Conservation (phyloP, 2,113 vertebrate species). For the Edolisoma coerulescens region DNA sequence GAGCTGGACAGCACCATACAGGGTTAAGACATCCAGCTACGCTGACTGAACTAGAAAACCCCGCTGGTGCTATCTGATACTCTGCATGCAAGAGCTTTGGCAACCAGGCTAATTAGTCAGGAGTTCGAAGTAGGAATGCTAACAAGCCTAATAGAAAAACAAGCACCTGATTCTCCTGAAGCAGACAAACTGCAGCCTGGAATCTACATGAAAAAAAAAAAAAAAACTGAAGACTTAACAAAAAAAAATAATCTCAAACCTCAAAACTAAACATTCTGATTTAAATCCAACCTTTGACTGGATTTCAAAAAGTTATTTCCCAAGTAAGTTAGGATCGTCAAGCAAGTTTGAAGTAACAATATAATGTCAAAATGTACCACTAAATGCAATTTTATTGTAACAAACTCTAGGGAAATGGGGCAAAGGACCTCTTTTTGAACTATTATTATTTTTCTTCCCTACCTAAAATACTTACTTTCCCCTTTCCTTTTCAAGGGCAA, state of each 20-base stretch:
- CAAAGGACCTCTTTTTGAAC: neutral
- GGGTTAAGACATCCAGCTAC: constrained; percentile 14
- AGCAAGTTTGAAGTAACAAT: neutral
- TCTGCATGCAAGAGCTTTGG: constrained; percentile 2
- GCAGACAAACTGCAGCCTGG: neutral
- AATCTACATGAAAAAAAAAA: neutral
- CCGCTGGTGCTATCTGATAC: neutral
- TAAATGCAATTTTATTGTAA: neutral
- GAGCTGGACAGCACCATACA: neutral
- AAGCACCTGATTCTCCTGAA: constrained; percentile 39
- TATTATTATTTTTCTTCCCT: neutral
- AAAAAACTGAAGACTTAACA: neutral
- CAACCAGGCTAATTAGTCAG: constrained; percentile 43
- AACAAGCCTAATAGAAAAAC: constrained; percentile 8
- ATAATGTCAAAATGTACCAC: neutral
- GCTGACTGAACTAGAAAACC: neutral
- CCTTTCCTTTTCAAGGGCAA: neutral
- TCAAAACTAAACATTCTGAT: neutral
- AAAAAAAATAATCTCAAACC: neutral
- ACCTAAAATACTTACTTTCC: neutral
- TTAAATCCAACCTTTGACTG: neutral
- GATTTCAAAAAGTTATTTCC: neutral
- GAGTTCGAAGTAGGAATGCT: constrained; percentile 21
- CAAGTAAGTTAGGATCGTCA: neutral
- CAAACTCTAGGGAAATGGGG: neutral